phyloP scores from a whole-genome alignment of 2,113 vertebrate species.

The Pterophyllum scalare region DNA sequence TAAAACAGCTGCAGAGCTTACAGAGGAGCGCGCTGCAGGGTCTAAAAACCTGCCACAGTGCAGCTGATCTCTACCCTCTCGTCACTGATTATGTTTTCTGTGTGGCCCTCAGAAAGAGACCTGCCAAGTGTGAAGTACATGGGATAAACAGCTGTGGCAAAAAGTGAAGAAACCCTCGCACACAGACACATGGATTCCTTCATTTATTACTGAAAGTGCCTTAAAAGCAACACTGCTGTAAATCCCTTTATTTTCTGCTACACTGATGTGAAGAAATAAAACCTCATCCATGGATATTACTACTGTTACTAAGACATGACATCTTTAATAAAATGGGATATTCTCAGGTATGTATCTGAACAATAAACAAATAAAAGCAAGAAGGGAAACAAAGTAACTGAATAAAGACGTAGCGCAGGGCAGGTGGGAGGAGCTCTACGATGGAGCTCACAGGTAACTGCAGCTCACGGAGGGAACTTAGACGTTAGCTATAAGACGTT shows the following conservation, averaged over 20 bases:
- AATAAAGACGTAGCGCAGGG: neutral
- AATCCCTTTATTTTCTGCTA: too few species aligned
- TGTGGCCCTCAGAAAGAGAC: neutral
- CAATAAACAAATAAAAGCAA: too few species aligned
- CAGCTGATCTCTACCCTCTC: neutral
- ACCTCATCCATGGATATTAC: too few species aligned
- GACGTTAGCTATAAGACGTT: neutral
- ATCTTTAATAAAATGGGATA: neutral
- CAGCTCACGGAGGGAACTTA: neutral
- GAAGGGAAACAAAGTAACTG: neutral
- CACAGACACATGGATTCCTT: neutral
- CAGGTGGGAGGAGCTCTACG: neutral
- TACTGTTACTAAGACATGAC: too few species aligned
- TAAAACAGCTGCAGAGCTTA: neutral
- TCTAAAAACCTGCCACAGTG: neutral
- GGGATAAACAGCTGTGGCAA: neutral
- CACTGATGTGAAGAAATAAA: too few species aligned
- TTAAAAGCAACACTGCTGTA: too few species aligned
- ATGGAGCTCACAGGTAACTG: neutral
- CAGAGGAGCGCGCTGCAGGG: neutral
- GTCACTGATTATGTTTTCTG: neutral
- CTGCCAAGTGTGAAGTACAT: fast-evolving
- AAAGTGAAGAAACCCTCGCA: neutral
- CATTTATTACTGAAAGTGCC: too few species aligned
- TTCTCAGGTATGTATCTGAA: too few species aligned